phyloP scores from a whole-genome alignment of 2,797 vertebrate genomes.

The Brachyrhaphis roseni region DNA sequence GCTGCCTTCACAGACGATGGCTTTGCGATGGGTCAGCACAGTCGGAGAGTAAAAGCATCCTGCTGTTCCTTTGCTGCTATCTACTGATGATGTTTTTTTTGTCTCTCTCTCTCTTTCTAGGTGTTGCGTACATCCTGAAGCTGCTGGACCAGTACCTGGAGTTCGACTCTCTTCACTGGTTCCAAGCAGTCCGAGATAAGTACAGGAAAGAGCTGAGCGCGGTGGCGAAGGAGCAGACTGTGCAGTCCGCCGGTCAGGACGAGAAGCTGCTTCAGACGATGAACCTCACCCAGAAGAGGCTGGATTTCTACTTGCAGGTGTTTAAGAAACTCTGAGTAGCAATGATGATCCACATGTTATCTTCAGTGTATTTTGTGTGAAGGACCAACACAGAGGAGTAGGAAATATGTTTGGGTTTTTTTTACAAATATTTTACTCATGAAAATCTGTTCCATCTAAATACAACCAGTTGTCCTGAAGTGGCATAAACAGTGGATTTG shows the following conservation, averaged over 20 bases:
- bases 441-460: background rate
- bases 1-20: slow-evolving; percentile 98
- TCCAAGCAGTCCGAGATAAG: slow-evolving; percentile 96
- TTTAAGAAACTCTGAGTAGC: background rate
- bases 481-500: background rate
- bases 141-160: slow-evolving; percentile 98
- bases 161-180: slow-evolving; percentile 99
- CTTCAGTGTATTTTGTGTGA: background rate
- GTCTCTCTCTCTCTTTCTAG: slow-evolving; percentile 63
- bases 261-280: slow-evolving; percentile 97
- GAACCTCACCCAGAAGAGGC: slow-evolving; percentile 97
- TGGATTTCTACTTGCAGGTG: slow-evolving; percentile 95
- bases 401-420: too few relatives aligned
- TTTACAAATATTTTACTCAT: background rate
- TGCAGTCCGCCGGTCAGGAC: slow-evolving; percentile 91
- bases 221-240: slow-evolving; percentile 92
- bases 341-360: background rate
- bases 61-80: background rate
- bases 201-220: slow-evolving; percentile 94
- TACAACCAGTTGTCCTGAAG: background rate
- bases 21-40: slow-evolving; percentile 94
- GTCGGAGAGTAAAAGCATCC: background rate
- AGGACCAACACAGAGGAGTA: background rate
- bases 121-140: slow-evolving; percentile 98
- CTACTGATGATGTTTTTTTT: background rate